Evolutionary conservation across 2,888 invertebrate species (phyloP), one percentile per base, ranked within the genome.

Genomic region (Apoda limacodes): DNA sequence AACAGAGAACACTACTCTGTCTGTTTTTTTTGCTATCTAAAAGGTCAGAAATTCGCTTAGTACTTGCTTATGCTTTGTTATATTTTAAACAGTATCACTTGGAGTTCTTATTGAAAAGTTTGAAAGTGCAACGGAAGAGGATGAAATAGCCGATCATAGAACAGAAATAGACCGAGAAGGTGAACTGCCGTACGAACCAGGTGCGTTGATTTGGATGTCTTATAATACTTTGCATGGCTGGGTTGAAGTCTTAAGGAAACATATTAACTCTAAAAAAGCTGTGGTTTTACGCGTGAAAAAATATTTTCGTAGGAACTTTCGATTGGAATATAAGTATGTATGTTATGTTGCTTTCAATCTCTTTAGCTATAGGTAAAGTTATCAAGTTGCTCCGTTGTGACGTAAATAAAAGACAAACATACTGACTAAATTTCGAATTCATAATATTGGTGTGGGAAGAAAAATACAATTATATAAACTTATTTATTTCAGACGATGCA

Each of bases 51-150:
- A n/a, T n/a, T n/a, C n/a, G 11, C 20, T 14, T 14, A 17, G 15
- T 12, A 9, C n/a, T 14, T 24, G 13, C 12, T 17, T 11, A 12
- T 9, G 13, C 21, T 5, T 13, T 13, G 28, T 3, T 6, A 13
- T 26, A 39, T 15, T 42, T 48, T 46, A 69, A 60, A 2, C 76
- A 93, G 93, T 93, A 30, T 93, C 92, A 6, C 81, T 92, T 37
- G 89, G 89, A 55, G 90, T 93, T 13, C 75, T 94, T 25, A 88
- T 87, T 45, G 89, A 90, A 50, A 85, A 88, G 42, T 92, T 88
- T 67, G 90, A 92, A 57, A 89, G 87, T 23, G 83, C 85, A 10
- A 72, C 86, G 3, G 90, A 90, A 55, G 80, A 83, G 13, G 93
- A 93, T 57, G 92, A 92, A 57, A 71, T 82, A 6, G 62, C 64